These are phyloP conservation scores for Platycheirus albimanus DNA, from an alignment of 2,888 invertebrate genomes.

Conservation along the genomic window DNA sequence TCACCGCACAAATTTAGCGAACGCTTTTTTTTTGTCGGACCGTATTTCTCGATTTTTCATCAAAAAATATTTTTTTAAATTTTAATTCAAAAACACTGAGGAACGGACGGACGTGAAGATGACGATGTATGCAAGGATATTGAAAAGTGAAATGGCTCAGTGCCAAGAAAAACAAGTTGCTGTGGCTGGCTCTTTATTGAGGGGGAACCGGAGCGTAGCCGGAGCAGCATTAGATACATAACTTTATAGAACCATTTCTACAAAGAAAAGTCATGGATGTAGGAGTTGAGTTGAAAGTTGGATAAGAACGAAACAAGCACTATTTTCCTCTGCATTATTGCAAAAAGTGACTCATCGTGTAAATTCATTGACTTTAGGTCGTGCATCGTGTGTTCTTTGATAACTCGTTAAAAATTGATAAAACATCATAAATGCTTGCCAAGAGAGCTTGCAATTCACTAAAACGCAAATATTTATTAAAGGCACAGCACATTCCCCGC, in stretches of 20 bases:
- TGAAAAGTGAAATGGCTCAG: constrained; percentile 51
- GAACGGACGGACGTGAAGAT: too few species aligned
- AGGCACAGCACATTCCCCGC: constrained; percentile 33
- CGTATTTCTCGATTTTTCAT: constrained; percentile 48
- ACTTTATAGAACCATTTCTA: too few species aligned
- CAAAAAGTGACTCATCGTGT: constrained; percentile 47
- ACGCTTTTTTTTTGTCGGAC: constrained; percentile 6
- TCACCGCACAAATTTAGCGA: constrained; percentile 62
- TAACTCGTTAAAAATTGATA: constrained; percentile 55
- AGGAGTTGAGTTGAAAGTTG: background rate
- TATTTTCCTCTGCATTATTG: constrained; percentile 2
- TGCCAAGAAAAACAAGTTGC: constrained; percentile 69
- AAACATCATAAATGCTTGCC: constrained; percentile 14
- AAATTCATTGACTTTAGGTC: constrained; percentile 42
- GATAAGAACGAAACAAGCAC: background rate
- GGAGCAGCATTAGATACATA: too few species aligned
- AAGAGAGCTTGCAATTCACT: constrained; percentile 8
- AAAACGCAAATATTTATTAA: constrained; percentile 54
- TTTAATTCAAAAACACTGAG: constrained; percentile 17
- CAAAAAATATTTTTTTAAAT: constrained; percentile 35
- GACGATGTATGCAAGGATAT: constrained; percentile 45
- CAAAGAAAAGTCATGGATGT: constrained; percentile 24
- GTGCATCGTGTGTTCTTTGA: constrained; percentile 3
- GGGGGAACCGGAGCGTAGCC: background rate
- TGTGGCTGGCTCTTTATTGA: constrained; percentile 19